Conservation (phyloP, 2,113 vertebrate genomes). For the Speoplatyrhinus poulsoni region DNA sequence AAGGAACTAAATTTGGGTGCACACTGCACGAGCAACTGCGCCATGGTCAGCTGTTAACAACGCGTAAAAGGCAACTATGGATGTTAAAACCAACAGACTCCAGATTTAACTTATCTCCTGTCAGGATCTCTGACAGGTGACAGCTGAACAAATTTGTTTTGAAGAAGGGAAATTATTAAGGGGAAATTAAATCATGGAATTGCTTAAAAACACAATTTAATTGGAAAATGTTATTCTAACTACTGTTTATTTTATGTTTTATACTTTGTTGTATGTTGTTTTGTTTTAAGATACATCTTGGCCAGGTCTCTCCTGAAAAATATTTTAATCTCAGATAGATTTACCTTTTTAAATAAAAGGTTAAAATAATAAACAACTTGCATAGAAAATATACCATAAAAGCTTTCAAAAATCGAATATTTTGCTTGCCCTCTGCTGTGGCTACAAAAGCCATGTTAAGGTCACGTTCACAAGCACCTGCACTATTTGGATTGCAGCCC, state of each 20-base stretch:
- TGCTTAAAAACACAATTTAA: not conserved
- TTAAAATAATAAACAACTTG: no score
- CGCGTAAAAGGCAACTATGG: conserved; percentile 46
- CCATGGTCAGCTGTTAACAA: conserved; percentile 53
- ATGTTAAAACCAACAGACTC: conserved; percentile 48
- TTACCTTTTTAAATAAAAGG: no score
- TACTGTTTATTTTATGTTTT: no score
- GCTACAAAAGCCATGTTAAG: conserved; percentile 46
- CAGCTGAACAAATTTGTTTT: conserved; percentile 43
- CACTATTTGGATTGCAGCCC: conserved; percentile 8
- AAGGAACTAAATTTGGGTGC: no score
- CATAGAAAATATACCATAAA: no score
- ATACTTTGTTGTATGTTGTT: no score
- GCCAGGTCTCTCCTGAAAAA: no score
- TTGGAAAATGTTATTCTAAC: not conserved
- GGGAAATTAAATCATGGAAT: conserved; percentile 15
- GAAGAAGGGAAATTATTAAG: conserved; percentile 3
- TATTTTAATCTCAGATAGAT: no score
- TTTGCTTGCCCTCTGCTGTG: conserved; percentile 4
- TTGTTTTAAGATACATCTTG: no score
- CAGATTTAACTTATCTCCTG: conserved; percentile 14
- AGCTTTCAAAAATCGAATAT: conserved; percentile 13
- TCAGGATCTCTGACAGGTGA: conserved; percentile 12
- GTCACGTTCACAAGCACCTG: conserved; percentile 17
- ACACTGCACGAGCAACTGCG: not conserved